Conservation (phyloP, 92 coral and sea anemone species). For the Blastomussa wellsi region DNA sequence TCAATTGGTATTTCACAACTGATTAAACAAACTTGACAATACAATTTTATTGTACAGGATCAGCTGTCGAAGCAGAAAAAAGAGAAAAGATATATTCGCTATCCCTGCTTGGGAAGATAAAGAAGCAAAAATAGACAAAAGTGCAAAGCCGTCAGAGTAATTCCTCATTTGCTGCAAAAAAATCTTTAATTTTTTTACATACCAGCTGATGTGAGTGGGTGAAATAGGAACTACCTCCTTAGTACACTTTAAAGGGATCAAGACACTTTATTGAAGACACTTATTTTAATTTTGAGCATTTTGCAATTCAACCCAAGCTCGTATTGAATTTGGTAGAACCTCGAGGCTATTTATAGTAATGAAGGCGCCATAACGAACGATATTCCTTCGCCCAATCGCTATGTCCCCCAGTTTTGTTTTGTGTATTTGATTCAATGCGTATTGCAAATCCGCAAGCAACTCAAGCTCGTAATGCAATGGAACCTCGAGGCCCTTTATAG, state of each 20-base stretch:
- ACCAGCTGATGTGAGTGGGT: neutral
- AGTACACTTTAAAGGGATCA: neutral
- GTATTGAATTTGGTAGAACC: too few species aligned
- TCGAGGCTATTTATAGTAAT: too few species aligned
- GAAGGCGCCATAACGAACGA: too few species aligned
- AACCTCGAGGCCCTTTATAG: too few species aligned
- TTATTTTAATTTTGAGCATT: too few species aligned
- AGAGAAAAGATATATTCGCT: neutral
- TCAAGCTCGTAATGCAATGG: too few species aligned
- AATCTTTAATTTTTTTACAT: neutral
- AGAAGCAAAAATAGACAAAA: neutral
- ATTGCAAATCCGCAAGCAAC: neutral
- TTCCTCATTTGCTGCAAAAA: neutral
- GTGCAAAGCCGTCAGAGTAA: neutral
- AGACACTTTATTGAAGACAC: neutral
- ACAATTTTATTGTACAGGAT: neutral
- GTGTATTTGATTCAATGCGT: too few species aligned
- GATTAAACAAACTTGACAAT: slow-evolving; percentile 7
- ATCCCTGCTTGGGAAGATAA: neutral
- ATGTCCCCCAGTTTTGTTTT: too few species aligned
- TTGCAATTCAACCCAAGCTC: neutral
- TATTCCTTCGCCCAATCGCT: too few species aligned
- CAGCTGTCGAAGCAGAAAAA: neutral
- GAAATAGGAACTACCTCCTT: neutral
- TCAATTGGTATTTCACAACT: slow-evolving; percentile 5